Base-by-base conservation (phyloP, 2,888 invertebrate species). In the Sinodicranocentrus sp. region DNA sequence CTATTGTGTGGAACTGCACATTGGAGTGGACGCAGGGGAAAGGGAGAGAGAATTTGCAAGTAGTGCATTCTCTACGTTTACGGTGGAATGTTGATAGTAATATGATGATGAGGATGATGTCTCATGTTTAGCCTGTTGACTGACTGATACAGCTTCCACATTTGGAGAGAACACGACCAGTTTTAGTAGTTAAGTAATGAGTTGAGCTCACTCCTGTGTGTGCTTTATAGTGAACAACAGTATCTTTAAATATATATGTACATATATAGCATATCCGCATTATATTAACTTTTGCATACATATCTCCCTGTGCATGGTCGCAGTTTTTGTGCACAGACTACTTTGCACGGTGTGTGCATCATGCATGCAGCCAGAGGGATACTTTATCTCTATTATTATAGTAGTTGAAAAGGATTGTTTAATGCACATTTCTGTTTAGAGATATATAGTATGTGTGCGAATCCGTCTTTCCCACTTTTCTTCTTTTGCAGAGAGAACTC, bases 381-480 rank as follows among this genome's bases (percentile, higher is more conserved):
- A 48, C 44, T 39, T 75, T 82, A 82, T 75, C 70, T 75, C 61
- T 26, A 68, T 79, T 71, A 70, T 43, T 52, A 79, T 79, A 63
- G 48, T 70, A 33, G 52, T 75, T 68, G 82, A 75, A 70, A 76
- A 75, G 82, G 82, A 82, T 82, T 82, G 82, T 83, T 83, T 77
- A 77, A 77, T 83, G 71, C 82, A 83, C 65, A 83, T 72, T 76
- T 83, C 61, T 77, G 77, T 63, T 71, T 76, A 82, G 75, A 8
- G 13, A 13, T 8, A 39, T 39, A 6, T 39, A 6, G 13, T 13
- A n/a, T 75, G 52, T 75, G 71, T 75, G 82, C 82, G 57, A 76
- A 83, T 71, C 71, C 63, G n/a, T 67, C 71, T 63, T 71, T 80
- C 65, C 57, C 73, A 68, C 73, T 82, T 82, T 82, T 70, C 76